Conservation (phyloP, 2,888 invertebrate species). For the Leucophenga montana region DNA sequence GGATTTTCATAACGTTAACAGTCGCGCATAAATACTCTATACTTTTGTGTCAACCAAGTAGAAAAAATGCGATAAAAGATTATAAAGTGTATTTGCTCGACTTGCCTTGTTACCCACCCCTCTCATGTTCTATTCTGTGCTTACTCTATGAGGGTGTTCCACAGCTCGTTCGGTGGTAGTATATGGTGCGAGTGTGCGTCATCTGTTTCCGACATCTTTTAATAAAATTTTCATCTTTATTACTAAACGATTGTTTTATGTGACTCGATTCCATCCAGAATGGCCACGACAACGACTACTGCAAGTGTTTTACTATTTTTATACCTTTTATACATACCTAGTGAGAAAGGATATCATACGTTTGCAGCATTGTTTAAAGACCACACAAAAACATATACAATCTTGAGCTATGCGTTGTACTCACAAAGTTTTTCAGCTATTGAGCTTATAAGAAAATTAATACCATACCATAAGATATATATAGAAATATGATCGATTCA, state of each 20-base stretch:
- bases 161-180: conserved; percentile 31
- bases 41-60: conserved; percentile 71
- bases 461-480: too few species aligned
- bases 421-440: too few species aligned
- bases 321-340: too few species aligned
- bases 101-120: conserved; percentile 28
- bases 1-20: conserved; percentile 68
- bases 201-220: conserved; percentile 75
- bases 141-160: conserved; percentile 20
- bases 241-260: conserved; percentile 74
- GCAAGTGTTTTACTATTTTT: not conserved
- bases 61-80: conserved; percentile 74
- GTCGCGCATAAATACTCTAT: conserved; percentile 62
- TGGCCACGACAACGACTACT: conserved; percentile 7
- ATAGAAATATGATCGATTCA: too few species aligned
- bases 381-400: too few species aligned
- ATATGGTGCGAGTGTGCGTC: conserved; percentile 58
- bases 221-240: conserved; percentile 75
- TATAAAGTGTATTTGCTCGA: conserved; percentile 69
- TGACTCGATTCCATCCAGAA: conserved; percentile 42
- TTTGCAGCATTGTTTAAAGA: too few species aligned
- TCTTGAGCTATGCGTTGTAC: too few species aligned
- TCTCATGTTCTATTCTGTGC: conserved; percentile 1
- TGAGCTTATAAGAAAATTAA: too few species aligned
- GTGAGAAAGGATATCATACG: too few species aligned